Evolutionary conservation across 2,888 invertebrate species (phyloP).

Genomic region (Pristionchus maxplancki): DNA sequence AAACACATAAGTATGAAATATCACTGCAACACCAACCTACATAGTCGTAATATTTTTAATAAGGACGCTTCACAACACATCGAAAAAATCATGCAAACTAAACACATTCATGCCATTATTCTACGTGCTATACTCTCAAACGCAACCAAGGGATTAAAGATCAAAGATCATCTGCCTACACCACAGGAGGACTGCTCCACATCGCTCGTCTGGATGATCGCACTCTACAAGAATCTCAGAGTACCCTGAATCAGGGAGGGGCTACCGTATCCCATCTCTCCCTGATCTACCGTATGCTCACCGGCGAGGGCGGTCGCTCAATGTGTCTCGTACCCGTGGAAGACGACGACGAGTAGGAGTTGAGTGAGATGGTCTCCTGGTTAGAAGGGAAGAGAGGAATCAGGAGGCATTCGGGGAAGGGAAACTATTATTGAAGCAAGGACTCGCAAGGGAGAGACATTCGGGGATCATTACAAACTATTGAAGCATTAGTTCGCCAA

Average conservation of each 20-base stretch:
- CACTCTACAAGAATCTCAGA: not conserved
- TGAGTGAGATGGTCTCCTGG: slow-evolving; percentile 27
- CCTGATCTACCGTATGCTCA: not conserved
- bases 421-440: not conserved
- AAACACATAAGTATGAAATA: not conserved
- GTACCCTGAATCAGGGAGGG: not conserved
- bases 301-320: slow-evolving; percentile 12
- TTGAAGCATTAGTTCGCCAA: not conserved
- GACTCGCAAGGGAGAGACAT: not conserved
- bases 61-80: not conserved
- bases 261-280: not conserved
- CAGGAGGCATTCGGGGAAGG: no score
- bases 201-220: slow-evolving; percentile 28
- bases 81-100: not conserved
- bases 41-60: not conserved
- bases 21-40: not conserved
- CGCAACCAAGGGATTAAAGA: not conserved
- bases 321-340: not conserved
- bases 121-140: not conserved
- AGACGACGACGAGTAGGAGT: not conserved
- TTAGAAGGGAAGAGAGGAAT: not conserved
- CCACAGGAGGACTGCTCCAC: slow-evolving; percentile 9
- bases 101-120: not conserved
- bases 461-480: not conserved
- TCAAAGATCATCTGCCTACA: slow-evolving; percentile 22